Conservation (phyloP, 2,888 invertebrate genomes). For the Sturmia bella region DNA sequence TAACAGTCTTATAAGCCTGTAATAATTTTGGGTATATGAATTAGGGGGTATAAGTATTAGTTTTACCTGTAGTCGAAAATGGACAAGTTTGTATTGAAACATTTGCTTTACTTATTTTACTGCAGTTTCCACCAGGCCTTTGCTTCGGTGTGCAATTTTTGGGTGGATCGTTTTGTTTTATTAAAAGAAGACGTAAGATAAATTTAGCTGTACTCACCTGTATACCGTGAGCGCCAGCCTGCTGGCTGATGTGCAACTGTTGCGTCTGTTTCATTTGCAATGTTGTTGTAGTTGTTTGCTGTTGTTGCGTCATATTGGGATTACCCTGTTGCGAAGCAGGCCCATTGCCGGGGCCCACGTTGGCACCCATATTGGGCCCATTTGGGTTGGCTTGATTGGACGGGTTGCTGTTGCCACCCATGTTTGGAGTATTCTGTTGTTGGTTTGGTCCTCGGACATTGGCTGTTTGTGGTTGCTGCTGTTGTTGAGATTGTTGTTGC, state of each 20-base stretch:
- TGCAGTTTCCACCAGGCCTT: too few species aligned
- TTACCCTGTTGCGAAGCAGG: conserved; percentile 69
- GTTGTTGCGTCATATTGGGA: conserved; percentile 73
- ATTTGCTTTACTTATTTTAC: too few species aligned
- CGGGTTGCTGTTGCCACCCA: conserved; percentile 73
- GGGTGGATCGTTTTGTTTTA: not conserved
- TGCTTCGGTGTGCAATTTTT: too few species aligned
- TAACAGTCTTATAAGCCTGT: too few species aligned
- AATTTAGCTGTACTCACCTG: conserved; percentile 85
- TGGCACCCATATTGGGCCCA: conserved; percentile 74
- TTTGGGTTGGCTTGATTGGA: conserved; percentile 75
- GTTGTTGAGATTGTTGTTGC: conserved; percentile 65
- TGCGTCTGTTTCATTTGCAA: conserved; percentile 94
- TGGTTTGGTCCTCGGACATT: conserved; percentile 69
- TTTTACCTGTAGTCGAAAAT: too few species aligned
- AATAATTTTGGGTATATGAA: too few species aligned
- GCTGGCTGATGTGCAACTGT: conserved; percentile 92
- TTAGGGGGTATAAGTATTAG: too few species aligned
- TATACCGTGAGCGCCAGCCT: conserved; percentile 89
- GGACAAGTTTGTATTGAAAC: too few species aligned
- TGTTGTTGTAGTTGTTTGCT: conserved; percentile 82
- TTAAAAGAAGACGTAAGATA: not conserved
- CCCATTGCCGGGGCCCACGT: conserved; percentile 73
- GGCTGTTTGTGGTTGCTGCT: conserved; percentile 72
- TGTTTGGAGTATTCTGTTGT: conserved; percentile 68